phyloP scores from a whole-genome alignment of 2,113 vertebrate species.

The Dolichotis patagonum region DNA sequence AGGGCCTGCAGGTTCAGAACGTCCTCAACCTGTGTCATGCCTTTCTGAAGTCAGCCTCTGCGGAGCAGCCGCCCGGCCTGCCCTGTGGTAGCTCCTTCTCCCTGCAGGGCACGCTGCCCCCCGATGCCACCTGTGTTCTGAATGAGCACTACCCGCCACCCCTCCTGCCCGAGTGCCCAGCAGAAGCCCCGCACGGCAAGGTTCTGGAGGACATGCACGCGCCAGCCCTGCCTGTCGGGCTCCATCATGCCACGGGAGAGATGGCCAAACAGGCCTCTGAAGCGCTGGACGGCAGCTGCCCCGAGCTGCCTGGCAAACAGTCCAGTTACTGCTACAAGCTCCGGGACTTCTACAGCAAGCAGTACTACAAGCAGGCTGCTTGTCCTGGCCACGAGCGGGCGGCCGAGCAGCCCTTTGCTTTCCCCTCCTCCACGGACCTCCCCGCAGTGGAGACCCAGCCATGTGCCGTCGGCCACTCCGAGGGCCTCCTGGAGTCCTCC shows the following conservation, averaged over 20 bases:
- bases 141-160: conserved; percentile 84
- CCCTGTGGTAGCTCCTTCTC: conserved; percentile 82
- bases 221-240: conserved; percentile 72
- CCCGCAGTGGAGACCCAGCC: conserved; percentile 72
- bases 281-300: conserved; percentile 74
- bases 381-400: conserved; percentile 75
- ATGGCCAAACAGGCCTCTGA: conserved; percentile 83
- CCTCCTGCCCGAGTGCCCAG: conserved; percentile 85
- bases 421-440: conserved; percentile 69
- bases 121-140: conserved; percentile 85
- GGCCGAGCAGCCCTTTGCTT: conserved; percentile 84
- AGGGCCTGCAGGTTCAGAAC: conserved; percentile 94
- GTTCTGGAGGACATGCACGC: conserved; percentile 81
- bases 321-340: conserved; percentile 92
- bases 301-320: conserved; percentile 89
- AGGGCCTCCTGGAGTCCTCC: conserved; percentile 81
- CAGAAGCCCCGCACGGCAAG: conserved; percentile 80
- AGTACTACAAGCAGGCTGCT: conserved; percentile 91
- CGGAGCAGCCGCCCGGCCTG: conserved; percentile 80
- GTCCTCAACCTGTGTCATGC: conserved; percentile 93
- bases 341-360: conserved; percentile 95
- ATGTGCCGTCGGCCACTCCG: conserved; percentile 80
- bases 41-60: conserved; percentile 90
- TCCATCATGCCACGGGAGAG: conserved; percentile 68
- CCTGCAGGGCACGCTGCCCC: conserved; percentile 85